Evolutionary conservation across 2,888 invertebrate genomes (phyloP).

Genomic region (Drosophila lacicola): DNA sequence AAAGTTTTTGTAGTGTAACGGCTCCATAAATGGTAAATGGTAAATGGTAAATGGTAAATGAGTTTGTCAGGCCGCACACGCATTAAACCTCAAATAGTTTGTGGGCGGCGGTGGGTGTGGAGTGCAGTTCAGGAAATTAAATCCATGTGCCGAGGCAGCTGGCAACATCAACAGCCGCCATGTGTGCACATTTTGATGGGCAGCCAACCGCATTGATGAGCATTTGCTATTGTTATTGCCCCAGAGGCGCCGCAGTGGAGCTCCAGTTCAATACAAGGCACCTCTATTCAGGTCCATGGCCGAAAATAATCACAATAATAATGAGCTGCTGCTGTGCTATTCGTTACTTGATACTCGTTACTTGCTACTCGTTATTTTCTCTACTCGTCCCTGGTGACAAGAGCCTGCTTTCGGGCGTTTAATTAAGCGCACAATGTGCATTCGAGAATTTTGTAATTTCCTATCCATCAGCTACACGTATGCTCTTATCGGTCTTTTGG

Average conservation of each 20-base stretch:
- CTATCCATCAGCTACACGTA: slow-evolving; percentile 59
- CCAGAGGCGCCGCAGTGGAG: background rate
- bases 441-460: slow-evolving; percentile 64
- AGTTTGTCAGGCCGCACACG: slow-evolving; percentile 42
- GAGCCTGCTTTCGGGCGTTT: slow-evolving; percentile 41
- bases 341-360: slow-evolving; percentile 6
- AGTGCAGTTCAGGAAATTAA: slow-evolving; percentile 71
- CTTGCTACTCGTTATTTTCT: slow-evolving; percentile 2
- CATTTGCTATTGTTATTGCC: slow-evolving; percentile 61
- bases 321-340: slow-evolving; percentile 20
- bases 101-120: background rate
- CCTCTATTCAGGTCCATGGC: slow-evolving; percentile 1
- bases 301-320: slow-evolving; percentile 45
- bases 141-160: slow-evolving; percentile 61
- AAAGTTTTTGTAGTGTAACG: slow-evolving; percentile 48
- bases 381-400: background rate
- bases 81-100: slow-evolving; percentile 61
- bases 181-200: slow-evolving; percentile 56
- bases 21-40: slow-evolving; percentile 23
- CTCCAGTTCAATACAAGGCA: slow-evolving; percentile 11
- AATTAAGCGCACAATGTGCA: slow-evolving; percentile 70
- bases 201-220: slow-evolving; percentile 60
- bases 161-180: slow-evolving; percentile 41
- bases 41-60: slow-evolving; percentile 37
- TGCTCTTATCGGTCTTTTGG: slow-evolving; percentile 44